phyloP scores from a whole-genome alignment of 2,888 invertebrate species.

The Melanargia galathea region DNA sequence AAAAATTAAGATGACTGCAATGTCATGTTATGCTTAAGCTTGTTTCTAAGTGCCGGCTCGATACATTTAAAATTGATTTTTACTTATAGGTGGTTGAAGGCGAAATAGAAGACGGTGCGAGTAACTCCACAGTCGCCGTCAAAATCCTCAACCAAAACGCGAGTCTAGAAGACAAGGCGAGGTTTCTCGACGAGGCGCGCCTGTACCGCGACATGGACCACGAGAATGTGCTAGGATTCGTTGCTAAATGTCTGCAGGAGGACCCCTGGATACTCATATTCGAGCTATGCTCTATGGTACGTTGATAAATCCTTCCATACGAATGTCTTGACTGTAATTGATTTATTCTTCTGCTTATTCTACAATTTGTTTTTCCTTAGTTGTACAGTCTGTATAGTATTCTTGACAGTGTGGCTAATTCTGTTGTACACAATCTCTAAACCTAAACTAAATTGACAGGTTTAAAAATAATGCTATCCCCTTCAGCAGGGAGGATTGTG shows the following conservation, averaged over 20 bases:
- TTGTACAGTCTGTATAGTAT: no score
- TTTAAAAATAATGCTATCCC: no score
- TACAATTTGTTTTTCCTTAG: neutral
- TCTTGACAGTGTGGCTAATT: no score
- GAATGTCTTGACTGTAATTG: neutral
- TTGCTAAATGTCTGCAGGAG: conserved; percentile 89
- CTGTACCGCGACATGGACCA: conserved; percentile 88
- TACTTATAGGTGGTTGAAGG: conserved; percentile 88
- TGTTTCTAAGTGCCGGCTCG: neutral
- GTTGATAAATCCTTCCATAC: conserved; percentile 27
- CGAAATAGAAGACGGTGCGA: conserved; percentile 77
- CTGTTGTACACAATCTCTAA: no score
- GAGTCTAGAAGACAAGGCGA: conserved; percentile 87
- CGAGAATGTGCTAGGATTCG: conserved; percentile 86
- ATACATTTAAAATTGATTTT: neutral
- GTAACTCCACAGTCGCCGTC: conserved; percentile 85
- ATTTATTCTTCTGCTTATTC: neutral
- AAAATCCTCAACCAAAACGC: conserved; percentile 91
- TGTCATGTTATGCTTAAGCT: neutral
- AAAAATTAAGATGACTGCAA: neutral
- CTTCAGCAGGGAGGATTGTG: no score
- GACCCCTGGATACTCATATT: conserved; percentile 90
- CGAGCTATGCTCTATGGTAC: conserved; percentile 87
- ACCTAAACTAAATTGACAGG: no score
- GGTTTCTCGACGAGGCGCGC: conserved; percentile 89